A percentile compares a stretch with the other conserved stretches of the same genome.
Evolutionary conservation across 2,797 vertebrate species (phyloP).

Genomic region (Hyperoplus immaculatus): DNA sequence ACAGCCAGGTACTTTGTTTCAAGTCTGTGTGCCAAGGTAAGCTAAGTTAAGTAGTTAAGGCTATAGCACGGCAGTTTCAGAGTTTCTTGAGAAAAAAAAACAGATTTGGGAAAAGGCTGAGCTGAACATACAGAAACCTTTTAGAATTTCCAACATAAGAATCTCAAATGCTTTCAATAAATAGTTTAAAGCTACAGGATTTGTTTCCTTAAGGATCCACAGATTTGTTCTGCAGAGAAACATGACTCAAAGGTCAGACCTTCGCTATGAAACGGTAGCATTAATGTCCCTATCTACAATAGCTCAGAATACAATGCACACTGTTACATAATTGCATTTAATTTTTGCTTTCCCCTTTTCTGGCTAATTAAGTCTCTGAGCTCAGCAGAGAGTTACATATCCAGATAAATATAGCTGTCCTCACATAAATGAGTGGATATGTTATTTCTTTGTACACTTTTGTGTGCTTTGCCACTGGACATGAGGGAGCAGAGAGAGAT

Average conservation of each 20-base stretch:
- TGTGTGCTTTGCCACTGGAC: constrained; percentile 63
- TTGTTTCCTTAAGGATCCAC: constrained; percentile 24
- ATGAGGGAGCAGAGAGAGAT: constrained; percentile 68
- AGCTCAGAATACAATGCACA: constrained; percentile 36
- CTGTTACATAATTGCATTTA: constrained; percentile 72
- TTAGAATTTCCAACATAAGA: constrained; percentile 23
- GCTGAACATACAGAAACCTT: constrained; percentile 16
- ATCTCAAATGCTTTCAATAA: constrained; percentile 46
- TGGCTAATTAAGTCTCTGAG: constrained; percentile 76
- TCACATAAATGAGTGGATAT: constrained; percentile 52
- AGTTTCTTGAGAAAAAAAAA: background rate
- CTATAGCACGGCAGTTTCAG: background rate
- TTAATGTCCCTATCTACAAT: constrained; percentile 35
- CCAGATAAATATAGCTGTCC: constrained; percentile 75
- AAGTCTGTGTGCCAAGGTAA: background rate
- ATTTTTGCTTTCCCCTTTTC: constrained; percentile 66
- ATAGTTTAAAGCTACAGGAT: constrained; percentile 36
- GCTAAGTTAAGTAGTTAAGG: background rate
- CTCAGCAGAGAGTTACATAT: constrained; percentile 63
- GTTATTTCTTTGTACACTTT: constrained; percentile 61
- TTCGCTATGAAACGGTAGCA: constrained; percentile 20
- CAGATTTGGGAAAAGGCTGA: background rate
- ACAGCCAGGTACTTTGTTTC: background rate
- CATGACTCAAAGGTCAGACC: constrained; percentile 37
- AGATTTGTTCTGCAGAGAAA: constrained; percentile 36